phyloP scores from a whole-genome alignment of 2,113 vertebrate genomes.

The Tetraodon nigroviridis region DNA sequence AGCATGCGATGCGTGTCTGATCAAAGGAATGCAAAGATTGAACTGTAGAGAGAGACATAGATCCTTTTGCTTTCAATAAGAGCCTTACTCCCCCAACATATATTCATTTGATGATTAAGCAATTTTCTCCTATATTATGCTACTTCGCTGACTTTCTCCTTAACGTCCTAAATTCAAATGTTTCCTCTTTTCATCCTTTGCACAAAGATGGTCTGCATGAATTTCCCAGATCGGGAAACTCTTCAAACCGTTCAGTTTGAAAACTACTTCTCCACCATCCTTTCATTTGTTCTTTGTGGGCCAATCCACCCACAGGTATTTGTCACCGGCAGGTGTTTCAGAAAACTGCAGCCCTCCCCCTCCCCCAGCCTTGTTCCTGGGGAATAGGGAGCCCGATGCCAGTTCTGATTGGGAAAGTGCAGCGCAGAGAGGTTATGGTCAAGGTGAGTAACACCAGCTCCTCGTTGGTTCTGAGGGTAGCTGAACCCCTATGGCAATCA shows the following conservation, averaged over 20 bases:
- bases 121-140: constrained; percentile 2
- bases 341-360: constrained; percentile 32
- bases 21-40: constrained; percentile 42
- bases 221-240: constrained; percentile 9
- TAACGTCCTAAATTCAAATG: no score
- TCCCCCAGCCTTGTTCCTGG: constrained; percentile 37
- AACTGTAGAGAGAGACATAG: background rate
- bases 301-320: constrained; percentile 53
- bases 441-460: constrained; percentile 55
- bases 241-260: constrained; percentile 15
- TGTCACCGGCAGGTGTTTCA: constrained; percentile 61
- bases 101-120: constrained; percentile 22
- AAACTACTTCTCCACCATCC: constrained; percentile 21
- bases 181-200: background rate
- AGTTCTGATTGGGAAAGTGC: constrained; percentile 55
- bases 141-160: constrained; percentile 8
- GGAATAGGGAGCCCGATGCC: constrained; percentile 27
- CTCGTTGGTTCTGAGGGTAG: constrained; percentile 49
- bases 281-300: constrained; percentile 31
- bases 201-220: background rate
- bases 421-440: constrained; percentile 39
- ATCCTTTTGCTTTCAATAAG: constrained; percentile 22
- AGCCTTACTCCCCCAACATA: constrained; percentile 8
- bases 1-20: constrained; percentile 31
- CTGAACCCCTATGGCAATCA: constrained; percentile 60